phyloP scores from a whole-genome alignment of 2,113 vertebrate genomes.

The Felis chaus region DNA sequence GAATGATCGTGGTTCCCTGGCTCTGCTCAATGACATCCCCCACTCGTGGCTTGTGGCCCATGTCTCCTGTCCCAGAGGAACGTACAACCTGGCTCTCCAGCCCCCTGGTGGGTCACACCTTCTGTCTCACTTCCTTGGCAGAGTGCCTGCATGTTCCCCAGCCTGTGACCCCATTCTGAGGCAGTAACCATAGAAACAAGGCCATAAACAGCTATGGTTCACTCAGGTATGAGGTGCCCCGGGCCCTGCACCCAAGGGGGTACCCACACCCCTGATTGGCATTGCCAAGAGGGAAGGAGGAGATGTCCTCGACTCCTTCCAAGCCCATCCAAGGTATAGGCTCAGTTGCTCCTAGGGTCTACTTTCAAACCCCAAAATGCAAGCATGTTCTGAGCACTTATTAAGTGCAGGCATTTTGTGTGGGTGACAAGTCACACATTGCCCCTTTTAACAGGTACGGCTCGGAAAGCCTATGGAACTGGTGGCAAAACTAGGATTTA shows the following conservation, averaged over 20 bases:
- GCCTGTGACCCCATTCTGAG: constrained; percentile 48
- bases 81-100: fast-evolving
- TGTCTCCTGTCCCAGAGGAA: not conserved
- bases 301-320: not conserved
- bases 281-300: not conserved
- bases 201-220: not conserved
- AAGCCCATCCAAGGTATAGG: not conserved
- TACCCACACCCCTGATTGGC: too few species aligned
- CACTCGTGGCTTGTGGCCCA: too few species aligned
- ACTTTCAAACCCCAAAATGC: not conserved
- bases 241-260: not conserved
- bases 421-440: not conserved
- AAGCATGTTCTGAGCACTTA: not conserved
- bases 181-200: constrained; percentile 63
- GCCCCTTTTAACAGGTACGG: not conserved
- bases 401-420: not conserved
- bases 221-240: not conserved
- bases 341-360: not conserved
- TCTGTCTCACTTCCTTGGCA: not conserved
- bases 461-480: not conserved
- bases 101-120: fast-evolving
- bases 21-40: not conserved
- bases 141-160: not conserved
- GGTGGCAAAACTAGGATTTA: not conserved
- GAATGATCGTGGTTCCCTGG: not conserved